phyloP scores from a whole-genome alignment of 2,797 vertebrate species.

The Acanthurus tractus region DNA sequence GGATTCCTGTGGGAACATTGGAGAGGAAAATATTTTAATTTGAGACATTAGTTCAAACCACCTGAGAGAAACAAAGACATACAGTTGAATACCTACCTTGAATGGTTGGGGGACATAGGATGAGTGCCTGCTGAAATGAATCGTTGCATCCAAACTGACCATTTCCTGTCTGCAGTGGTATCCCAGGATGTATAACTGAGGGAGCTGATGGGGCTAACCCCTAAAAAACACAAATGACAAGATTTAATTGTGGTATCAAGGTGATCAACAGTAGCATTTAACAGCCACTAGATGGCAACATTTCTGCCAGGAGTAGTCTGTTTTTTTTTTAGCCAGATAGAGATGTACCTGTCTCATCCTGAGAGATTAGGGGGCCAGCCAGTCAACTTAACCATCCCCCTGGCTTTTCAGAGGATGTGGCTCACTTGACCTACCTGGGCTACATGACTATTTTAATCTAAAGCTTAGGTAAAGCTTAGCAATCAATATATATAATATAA shows the following conservation, averaged over 20 bases:
- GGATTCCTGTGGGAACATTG: slow-evolving; percentile 86
- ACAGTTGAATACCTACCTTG: slow-evolving; percentile 88
- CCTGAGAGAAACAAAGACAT: slow-evolving; percentile 9
- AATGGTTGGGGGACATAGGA: slow-evolving; percentile 94
- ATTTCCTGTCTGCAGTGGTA: slow-evolving; percentile 93
- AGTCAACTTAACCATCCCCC: background rate
- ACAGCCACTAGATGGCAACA: slow-evolving; percentile 70
- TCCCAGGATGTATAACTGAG: slow-evolving; percentile 94
- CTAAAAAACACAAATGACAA: slow-evolving; percentile 73
- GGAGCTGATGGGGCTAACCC: slow-evolving; percentile 91
- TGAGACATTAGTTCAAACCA: background rate
- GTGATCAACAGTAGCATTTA: slow-evolving; percentile 31
- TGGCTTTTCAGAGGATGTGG: background rate
- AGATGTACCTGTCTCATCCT: background rate
- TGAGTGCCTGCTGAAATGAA: slow-evolving; percentile 96
- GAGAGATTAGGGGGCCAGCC: slow-evolving; percentile 16
- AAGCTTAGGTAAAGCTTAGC: too few species aligned
- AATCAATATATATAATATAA: background rate
- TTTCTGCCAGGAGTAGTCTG: slow-evolving; percentile 14
- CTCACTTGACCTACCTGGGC: background rate
- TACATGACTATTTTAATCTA: too few species aligned
- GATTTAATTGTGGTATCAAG: slow-evolving; percentile 15
- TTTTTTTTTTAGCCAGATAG: slow-evolving; percentile 3
- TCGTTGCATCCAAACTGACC: slow-evolving; percentile 95
- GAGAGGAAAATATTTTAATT: background rate